Conservation (phyloP, 2,113 vertebrate genomes). For the Coregonus clupeaformis region DNA sequence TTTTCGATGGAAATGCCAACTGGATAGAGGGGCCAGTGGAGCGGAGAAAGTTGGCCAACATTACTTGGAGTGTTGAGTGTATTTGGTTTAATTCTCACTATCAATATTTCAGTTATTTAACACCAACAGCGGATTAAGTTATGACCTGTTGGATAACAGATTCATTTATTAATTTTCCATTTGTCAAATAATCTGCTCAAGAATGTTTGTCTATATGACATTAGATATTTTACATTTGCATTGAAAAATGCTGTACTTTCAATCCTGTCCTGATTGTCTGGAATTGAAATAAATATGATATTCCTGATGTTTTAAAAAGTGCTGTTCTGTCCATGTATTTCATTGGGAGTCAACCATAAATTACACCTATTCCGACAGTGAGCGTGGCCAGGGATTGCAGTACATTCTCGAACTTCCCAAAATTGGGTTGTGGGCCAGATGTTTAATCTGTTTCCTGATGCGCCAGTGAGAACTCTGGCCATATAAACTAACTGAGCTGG, state of each 20-base stretch:
- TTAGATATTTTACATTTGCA: too few species aligned
- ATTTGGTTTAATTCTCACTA: neutral
- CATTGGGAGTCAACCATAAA: neutral
- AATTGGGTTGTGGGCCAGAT: constrained; percentile 26
- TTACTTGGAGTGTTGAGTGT: neutral
- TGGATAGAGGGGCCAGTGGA: neutral
- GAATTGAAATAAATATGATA: neutral
- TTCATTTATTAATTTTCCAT: neutral
- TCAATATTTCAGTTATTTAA: neutral
- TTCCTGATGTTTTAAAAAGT: neutral
- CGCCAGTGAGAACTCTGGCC: constrained; percentile 12
- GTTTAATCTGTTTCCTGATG: constrained; percentile 37
- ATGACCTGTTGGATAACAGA: neutral
- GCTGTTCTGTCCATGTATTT: neutral
- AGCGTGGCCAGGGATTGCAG: constrained; percentile 5
- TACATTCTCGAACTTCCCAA: constrained; percentile 1
- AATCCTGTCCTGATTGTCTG: neutral
- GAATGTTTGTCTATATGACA: neutral
- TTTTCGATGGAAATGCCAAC: too few species aligned
- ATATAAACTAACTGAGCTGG: constrained; percentile 7
- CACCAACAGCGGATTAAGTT: neutral
- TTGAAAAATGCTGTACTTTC: neutral
- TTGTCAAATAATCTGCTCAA: neutral
- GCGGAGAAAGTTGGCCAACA: neutral
- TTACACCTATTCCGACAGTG: constrained; percentile 39